Evolutionary conservation across 2,113 vertebrate species (phyloP).

Genomic region (Mungos mungo): DNA sequence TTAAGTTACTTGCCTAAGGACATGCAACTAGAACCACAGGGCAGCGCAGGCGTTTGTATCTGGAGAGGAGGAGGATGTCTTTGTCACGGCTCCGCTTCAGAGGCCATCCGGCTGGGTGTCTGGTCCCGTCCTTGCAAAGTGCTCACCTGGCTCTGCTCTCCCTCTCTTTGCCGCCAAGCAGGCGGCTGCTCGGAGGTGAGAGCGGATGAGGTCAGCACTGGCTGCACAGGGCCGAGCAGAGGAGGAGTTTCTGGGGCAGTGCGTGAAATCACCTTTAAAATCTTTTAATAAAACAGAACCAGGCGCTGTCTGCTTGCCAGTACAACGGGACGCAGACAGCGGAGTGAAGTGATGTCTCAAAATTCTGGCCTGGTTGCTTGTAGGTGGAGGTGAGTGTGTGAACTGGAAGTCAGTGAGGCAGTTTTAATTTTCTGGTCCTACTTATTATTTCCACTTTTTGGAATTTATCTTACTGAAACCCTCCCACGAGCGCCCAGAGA

Average conservation of each 20-base stretch:
- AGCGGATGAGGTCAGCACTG: too few relatives aligned
- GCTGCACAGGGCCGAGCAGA: background rate
- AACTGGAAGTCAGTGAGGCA: background rate
- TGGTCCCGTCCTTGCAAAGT: background rate
- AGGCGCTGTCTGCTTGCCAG: background rate
- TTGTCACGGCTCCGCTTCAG: background rate
- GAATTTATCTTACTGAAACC: background rate
- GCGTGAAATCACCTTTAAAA: background rate
- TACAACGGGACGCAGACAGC: background rate
- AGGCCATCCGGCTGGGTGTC: background rate
- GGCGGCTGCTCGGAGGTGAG: background rate
- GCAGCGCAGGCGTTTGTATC: background rate
- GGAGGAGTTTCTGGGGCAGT: background rate
- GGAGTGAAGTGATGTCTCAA: background rate
- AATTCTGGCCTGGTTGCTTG: fast-evolving
- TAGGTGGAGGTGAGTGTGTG: background rate
- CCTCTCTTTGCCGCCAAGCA: too few relatives aligned
- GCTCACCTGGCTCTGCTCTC: background rate
- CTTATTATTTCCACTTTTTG: background rate
- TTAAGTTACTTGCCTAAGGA: background rate
- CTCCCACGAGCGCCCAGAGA: background rate
- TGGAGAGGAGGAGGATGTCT: background rate
- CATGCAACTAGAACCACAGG: background rate
- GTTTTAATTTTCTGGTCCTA: background rate
- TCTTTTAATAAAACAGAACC: background rate